Percentiles rank a stretch among this genome's conserved stretches.
Evolutionary conservation across 1,140 invertebrate genomes (phyloP).

Genomic region (Ceratoteleas bidentatus): DNA sequence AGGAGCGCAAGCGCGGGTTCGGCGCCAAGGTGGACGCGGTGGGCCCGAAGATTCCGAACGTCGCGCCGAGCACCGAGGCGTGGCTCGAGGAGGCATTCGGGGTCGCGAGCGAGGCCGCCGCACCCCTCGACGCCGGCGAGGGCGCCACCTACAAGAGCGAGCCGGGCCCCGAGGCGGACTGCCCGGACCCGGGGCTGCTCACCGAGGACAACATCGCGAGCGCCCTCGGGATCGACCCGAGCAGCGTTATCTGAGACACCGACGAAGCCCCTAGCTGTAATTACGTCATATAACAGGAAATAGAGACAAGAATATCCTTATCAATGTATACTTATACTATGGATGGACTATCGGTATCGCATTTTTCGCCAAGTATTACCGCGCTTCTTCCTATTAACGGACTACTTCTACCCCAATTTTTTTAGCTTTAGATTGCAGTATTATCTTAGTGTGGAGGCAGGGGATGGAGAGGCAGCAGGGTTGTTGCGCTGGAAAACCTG

Average conservation of each 20-base stretch:
- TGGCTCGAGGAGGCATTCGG: constrained; percentile 52
- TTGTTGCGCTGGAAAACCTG: too few species aligned
- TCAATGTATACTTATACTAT: constrained; percentile 68
- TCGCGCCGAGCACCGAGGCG: constrained; percentile 37
- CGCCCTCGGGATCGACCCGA: constrained; percentile 53
- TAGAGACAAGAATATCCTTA: constrained; percentile 62
- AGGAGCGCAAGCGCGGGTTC: constrained; percentile 71
- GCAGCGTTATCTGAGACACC: constrained; percentile 60
- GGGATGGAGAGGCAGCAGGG: constrained; percentile 12
- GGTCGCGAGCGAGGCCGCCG: constrained; percentile 10
- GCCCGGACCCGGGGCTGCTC: constrained; percentile 10
- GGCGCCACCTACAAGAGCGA: constrained; percentile 33
- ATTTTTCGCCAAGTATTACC: constrained; percentile 67
- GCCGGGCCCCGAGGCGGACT: constrained; percentile 15
- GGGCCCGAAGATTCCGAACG: constrained; percentile 62
- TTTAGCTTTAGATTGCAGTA: constrained; percentile 68
- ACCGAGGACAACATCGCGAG: constrained; percentile 45
- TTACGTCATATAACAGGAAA: constrained; percentile 55
- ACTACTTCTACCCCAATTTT: constrained; percentile 61
- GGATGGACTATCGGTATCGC: constrained; percentile 67
- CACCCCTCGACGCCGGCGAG: constrained; percentile 1
- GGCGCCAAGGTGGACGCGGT: constrained; percentile 69
- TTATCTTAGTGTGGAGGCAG: constrained; percentile 50
- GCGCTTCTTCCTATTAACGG: constrained; percentile 65
- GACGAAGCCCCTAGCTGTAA: constrained; percentile 45